Conservation (phyloP, 2,888 invertebrate genomes). For the Mesorhabditis spiculigera region DNA sequence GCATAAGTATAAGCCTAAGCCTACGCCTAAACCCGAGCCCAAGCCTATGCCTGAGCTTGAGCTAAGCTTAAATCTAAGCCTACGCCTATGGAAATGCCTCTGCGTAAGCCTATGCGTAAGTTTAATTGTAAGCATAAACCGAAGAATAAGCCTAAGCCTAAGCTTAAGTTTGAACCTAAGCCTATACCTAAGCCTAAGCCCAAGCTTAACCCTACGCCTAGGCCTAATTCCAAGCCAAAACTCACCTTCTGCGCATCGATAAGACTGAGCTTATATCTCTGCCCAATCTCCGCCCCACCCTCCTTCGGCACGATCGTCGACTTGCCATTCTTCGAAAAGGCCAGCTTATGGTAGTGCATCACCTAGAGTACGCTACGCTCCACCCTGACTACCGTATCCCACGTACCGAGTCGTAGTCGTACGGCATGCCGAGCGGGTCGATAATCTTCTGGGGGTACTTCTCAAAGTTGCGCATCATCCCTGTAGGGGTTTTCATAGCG, state of each 20-base stretch:
- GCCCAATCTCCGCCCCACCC: constrained; percentile 52
- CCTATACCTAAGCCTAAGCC: background rate
- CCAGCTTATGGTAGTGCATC: constrained; percentile 72
- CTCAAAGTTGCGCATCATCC: constrained; percentile 63
- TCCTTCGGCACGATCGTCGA: constrained; percentile 63
- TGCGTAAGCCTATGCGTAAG: too few relatives aligned
- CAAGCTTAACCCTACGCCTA: background rate
- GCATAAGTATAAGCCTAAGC: too few relatives aligned
- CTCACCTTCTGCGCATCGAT: constrained; percentile 47
- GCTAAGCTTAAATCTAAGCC: too few relatives aligned
- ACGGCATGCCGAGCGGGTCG: constrained; percentile 67
- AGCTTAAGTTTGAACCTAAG: background rate
- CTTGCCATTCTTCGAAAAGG: constrained; percentile 63
- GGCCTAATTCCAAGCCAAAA: too few relatives aligned
- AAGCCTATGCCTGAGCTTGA: too few relatives aligned
- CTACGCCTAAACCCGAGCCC: too few relatives aligned
- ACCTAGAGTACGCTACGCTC: constrained; percentile 59
- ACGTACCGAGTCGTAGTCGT: constrained; percentile 69
- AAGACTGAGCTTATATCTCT: constrained; percentile 51
- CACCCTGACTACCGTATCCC: background rate
- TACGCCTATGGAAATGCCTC: too few relatives aligned
- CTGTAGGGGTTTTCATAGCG: constrained; percentile 49
- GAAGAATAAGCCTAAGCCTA: background rate
- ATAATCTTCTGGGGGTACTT: constrained; percentile 61
- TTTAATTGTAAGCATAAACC: too few relatives aligned